phyloP scores from a whole-genome alignment of 35 echinoderm and acorn worm species.

The Acanthaster planci region DNA sequence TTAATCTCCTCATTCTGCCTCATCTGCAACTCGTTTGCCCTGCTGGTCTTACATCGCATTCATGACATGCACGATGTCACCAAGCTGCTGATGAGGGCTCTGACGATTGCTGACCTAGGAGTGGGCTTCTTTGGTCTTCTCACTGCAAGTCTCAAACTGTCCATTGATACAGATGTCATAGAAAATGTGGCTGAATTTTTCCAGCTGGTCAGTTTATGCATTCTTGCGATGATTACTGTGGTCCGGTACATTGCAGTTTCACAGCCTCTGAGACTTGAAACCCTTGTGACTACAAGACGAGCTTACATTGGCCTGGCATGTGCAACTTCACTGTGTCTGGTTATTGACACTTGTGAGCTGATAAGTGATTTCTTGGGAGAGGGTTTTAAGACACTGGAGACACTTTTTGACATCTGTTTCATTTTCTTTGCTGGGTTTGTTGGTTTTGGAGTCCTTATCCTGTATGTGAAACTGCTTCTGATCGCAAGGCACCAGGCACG shows the following conservation, averaged over 20 bases:
- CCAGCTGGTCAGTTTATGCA: neutral
- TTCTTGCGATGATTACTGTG: neutral
- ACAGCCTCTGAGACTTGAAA: neutral
- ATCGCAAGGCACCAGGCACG: neutral
- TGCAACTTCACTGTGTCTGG: neutral
- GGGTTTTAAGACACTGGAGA: neutral
- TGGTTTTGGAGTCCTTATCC: neutral
- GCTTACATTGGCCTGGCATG: neutral
- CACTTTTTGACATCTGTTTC: too few species aligned
- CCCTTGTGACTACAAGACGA: neutral
- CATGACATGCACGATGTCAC: too few species aligned
- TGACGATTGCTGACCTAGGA: too few species aligned
- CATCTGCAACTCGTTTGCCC: too few species aligned
- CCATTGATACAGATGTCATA: too few species aligned
- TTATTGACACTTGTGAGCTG: neutral
- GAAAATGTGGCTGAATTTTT: neutral
- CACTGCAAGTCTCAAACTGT: too few species aligned
- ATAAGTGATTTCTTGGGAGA: neutral
- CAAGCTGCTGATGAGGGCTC: too few species aligned
- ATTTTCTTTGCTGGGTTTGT: neutral
- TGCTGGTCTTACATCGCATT: too few species aligned
- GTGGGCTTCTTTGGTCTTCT: too few species aligned
- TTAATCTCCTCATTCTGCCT: too few species aligned
- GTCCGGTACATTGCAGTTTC: slow-evolving; percentile 11
- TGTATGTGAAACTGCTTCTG: slow-evolving; percentile 4